Base-by-base conservation (phyloP, 2,888 invertebrate species). In the Axea sp. region DNA sequence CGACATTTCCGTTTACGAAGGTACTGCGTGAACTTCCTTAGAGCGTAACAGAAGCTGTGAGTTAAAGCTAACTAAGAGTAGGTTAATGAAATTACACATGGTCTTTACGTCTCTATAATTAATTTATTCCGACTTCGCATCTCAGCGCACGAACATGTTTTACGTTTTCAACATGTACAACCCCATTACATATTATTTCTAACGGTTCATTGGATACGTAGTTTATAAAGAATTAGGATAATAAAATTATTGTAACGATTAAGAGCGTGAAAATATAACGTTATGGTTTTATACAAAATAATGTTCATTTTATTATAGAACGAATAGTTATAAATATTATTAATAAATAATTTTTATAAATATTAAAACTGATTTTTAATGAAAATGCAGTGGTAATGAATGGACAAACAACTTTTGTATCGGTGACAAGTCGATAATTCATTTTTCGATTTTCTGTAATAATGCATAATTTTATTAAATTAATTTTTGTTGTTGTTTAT, bases 51-150 rank as follows among this genome's bases (percentile, higher is more conserved):
- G 69, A 59, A 75, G 74, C 60, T 53, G 47, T 64, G 37, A 62
- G 37, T 51, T 68, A 33, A 68, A 57, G 67, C 73, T 68, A 68
- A 73, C 68, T 74, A 62, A 67, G 78, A 64, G 62, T 14, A 59
- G 75, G 78, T 62, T 80, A 78, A 79, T 80, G 79, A 79, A 80
- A 81, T 80, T 80, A 77, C 77, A 78, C 76, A 76, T 77, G 77
- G 41, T 64, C 62, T 76, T 72, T 51, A 59, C 43, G 51, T 43
- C 49, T 59, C 59, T 69, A 47, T 47, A 73, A 62, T 69, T 75
- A 72, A 73, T 67, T 76, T 73, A 76, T 76, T 76, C 57, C 43
- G 26, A 49, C 68, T 51, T 73, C 65, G 41, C 67, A 57, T 65
- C 67, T 57, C 64, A 62, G 22, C 33, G 55, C 49, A 73, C 26